Conservation (phyloP, 2,888 invertebrate species). For the Drosophila atripex region DNA sequence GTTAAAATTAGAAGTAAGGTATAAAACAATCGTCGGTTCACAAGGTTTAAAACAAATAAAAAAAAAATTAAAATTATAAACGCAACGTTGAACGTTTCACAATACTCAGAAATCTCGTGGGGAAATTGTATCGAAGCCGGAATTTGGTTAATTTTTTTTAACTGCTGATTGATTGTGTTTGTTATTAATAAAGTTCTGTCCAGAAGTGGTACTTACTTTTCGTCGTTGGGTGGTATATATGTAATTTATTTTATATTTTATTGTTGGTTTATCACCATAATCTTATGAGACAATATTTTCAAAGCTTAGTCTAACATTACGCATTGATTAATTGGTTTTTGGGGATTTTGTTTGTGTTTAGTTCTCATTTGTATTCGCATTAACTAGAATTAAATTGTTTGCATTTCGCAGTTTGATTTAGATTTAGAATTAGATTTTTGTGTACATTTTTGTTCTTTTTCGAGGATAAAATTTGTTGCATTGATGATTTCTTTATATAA, state of each 20-base stretch:
- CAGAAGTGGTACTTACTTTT: constrained; percentile 67
- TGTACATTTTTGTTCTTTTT: constrained; percentile 9
- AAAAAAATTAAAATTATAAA: constrained; percentile 25
- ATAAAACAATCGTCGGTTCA: constrained; percentile 27
- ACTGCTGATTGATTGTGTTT: constrained; percentile 24
- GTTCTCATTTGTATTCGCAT: constrained; percentile 46
- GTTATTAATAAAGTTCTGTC: constrained; percentile 38
- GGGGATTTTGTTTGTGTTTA: constrained; percentile 41
- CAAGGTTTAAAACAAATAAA: constrained; percentile 15
- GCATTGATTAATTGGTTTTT: constrained; percentile 52
- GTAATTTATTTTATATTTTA: constrained; percentile 47
- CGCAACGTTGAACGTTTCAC: constrained; percentile 39
- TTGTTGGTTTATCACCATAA: constrained; percentile 48
- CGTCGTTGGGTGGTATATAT: constrained; percentile 57
- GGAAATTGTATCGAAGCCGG: constrained; percentile 40
- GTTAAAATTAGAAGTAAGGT: constrained; percentile 36
- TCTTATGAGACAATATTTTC: constrained; percentile 61
- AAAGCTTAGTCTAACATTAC: constrained; percentile 75
- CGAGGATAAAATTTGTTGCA: constrained; percentile 33
- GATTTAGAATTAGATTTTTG: constrained; percentile 31
- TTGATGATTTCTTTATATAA: constrained; percentile 31
- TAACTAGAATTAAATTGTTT: constrained; percentile 23
- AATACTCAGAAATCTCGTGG: constrained; percentile 32
- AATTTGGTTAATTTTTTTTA: constrained; percentile 32
- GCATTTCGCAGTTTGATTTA: neutral